Evolutionary conservation across 2,113 vertebrate species (phyloP), one percentile per base, ranked within the genome.

Genomic region (Syngnathus floridae): DNA sequence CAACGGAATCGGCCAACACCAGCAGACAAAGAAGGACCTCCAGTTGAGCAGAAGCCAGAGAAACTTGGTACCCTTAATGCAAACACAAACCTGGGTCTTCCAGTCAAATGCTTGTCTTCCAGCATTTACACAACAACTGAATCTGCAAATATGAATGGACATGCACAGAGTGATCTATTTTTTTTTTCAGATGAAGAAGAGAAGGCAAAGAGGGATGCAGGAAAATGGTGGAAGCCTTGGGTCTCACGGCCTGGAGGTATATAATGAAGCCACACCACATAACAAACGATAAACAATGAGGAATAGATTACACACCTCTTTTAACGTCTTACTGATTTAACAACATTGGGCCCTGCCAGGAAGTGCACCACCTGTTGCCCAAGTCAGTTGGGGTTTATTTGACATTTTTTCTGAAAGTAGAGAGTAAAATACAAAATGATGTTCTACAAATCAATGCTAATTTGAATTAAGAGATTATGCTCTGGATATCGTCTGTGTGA

Each of bases 201-300:
- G 14, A 84, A 69, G 46, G 84, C 70, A 48, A 88, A 84, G 67
- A 70, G 36, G 43, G 86, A 85, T 37, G 73, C 73, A 40, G 84
- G 82, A n/a, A 88, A 84, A 9, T 46, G 78, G 88, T 86, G 88
- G 90, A 89, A 86, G 64, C 89, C 90, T 0, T 88, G 90, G 88
- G 87, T 74, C 38, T 89, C 69, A 43, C 73, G 26, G 40, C 79
- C 84, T 51, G 85, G 67, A 9, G 85, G 89, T 88, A 61, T 13
- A 84, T 19, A n/a, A 43, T 22, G 84, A 62, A 1, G 11, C 16
- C 61, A 3, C 31, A 10, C 14, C 26, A 43, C 22, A 54, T 26
- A 49, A 41, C 51, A 6, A 4, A 64, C 4, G 13, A 41, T 13
- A 13, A 45, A 45, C 35, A 37, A 45, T 8, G 5, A 7, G 19